Percentiles rank a stretch among this genome's conserved stretches.
These are phyloP conservation scores for Coregonus ussuriensis DNA, from an alignment of 2,797 vertebrate genomes.

Conservation along the genomic window DNA sequence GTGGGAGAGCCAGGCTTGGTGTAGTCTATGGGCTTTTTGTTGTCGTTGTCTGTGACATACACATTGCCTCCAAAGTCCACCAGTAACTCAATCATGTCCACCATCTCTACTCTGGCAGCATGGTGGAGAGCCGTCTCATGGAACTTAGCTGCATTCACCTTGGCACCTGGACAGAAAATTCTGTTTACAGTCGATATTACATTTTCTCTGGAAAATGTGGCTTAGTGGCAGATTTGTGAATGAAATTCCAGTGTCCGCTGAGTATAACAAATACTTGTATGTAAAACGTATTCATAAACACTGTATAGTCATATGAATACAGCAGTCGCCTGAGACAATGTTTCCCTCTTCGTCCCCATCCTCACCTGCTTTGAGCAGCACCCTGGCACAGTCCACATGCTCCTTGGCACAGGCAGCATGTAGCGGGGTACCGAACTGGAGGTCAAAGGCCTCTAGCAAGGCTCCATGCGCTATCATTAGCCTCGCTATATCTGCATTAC, in stretches of 20 bases:
- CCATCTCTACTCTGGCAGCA: constrained; percentile 77
- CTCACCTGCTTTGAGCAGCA: constrained; percentile 86
- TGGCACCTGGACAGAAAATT: constrained; percentile 75
- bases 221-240: neutral
- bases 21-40: constrained; percentile 82
- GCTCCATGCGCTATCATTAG: constrained; percentile 84
- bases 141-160: constrained; percentile 87
- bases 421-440: constrained; percentile 88
- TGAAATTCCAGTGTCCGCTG: neutral
- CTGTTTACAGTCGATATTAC: neutral
- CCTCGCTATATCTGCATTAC: constrained; percentile 81
- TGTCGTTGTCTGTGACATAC: constrained; percentile 81
- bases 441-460: constrained; percentile 86
- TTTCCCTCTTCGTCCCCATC: neutral
- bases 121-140: constrained; percentile 91
- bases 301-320: neutral
- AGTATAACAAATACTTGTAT: neutral
- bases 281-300: neutral
- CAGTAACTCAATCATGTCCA: constrained; percentile 83
- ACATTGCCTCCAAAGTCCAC: constrained; percentile 86
- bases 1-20: constrained; percentile 72
- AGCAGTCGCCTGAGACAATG: neutral
- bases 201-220: neutral
- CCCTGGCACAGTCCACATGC: constrained; percentile 80
- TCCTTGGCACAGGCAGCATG: constrained; percentile 87